Conservation (phyloP, 2,113 vertebrate genomes). For the Mus spicilegus region DNA sequence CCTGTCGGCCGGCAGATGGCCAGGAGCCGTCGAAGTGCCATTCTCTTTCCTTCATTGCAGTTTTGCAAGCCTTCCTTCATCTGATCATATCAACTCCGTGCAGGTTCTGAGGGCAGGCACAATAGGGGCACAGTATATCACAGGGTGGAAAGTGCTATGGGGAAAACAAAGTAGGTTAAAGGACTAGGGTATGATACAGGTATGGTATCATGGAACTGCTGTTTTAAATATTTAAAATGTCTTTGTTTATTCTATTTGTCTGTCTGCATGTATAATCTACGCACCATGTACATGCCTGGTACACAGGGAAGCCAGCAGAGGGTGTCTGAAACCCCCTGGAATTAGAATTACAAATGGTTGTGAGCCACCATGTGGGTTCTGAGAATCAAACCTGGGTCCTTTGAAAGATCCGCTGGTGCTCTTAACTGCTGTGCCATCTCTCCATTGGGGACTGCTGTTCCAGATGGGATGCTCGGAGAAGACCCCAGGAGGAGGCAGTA, state of each 20-base stretch:
- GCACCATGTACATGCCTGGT: not conserved
- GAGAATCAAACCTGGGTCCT: not conserved
- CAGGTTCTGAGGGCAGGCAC: not conserved
- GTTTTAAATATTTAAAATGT: not conserved
- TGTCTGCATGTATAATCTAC: not conserved
- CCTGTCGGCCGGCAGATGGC: not conserved
- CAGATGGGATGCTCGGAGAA: not conserved
- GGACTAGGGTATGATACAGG: not conserved
- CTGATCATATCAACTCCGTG: not conserved
- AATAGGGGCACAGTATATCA: not conserved
- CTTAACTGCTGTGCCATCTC: not conserved
- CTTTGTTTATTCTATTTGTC: not conserved
- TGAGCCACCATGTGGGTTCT: not conserved
- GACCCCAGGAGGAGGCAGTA: not conserved
- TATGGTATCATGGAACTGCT: not conserved
- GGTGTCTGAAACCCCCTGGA: not conserved
- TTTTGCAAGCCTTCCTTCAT: not conserved
- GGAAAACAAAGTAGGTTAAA: not conserved
- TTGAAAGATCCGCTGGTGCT: not conserved
- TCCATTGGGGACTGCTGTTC: not conserved
- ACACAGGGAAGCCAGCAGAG: not conserved
- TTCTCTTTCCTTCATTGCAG: conserved; percentile 8
- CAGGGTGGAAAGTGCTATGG: not conserved
- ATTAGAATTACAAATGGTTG: not conserved
- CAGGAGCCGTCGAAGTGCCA: not conserved